phyloP scores from a whole-genome alignment of 2,797 vertebrate species.

The Mormyrops attenuatus region DNA sequence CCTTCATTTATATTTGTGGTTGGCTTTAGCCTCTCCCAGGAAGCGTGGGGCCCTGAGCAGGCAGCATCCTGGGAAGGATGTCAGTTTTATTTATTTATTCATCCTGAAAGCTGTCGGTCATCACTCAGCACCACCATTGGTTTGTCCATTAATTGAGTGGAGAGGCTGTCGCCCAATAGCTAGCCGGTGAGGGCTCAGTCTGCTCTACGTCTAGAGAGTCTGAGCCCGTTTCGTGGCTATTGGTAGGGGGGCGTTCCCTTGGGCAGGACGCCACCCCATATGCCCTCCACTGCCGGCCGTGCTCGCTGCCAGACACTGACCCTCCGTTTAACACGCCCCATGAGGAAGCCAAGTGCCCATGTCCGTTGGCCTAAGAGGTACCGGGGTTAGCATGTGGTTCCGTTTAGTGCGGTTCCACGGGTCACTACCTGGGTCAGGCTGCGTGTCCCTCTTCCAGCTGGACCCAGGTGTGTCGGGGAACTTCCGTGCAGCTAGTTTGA shows the following conservation, averaged over 20 bases:
- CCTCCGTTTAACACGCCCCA: not conserved
- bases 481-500: not conserved
- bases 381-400: not conserved
- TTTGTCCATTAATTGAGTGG: not conserved
- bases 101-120: not conserved
- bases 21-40: not conserved
- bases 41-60: not conserved
- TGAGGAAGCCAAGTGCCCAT: not conserved
- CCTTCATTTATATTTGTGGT: not conserved
- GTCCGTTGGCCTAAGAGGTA: not conserved
- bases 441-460: not conserved
- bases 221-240: not conserved
- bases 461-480: not conserved
- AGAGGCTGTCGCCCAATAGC: not conserved
- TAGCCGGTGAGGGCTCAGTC: not conserved
- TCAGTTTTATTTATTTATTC: not conserved
- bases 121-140: not conserved
- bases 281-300: not conserved
- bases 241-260: not conserved
- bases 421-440: not conserved
- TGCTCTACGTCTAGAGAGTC: not conserved
- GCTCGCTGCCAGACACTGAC: not conserved
- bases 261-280: constrained; percentile 4
- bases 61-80: not conserved
- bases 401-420: not conserved